These are phyloP conservation scores for Athalia circularis DNA, from an alignment of 2,888 invertebrate species.

Conservation along the genomic window DNA sequence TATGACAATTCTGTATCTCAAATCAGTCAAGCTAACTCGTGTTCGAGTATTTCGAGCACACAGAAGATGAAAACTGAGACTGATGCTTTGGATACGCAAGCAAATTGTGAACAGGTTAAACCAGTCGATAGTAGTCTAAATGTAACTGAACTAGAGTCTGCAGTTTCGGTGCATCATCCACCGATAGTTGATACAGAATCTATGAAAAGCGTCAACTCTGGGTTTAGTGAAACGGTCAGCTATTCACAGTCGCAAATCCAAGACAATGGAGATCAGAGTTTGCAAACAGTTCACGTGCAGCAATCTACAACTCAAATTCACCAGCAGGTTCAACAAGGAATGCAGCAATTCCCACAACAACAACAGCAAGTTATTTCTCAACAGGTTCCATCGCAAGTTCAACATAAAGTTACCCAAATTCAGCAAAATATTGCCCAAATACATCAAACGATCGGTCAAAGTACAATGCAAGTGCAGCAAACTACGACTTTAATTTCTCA, in stretches of 20 bases:
- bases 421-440: slow-evolving; percentile 32
- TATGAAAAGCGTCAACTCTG: background rate
- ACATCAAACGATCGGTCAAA: slow-evolving; percentile 36
- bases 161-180: slow-evolving; percentile 12
- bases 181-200: background rate
- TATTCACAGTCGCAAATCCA: slow-evolving; percentile 34
- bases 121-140: background rate
- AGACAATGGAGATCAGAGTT: background rate
- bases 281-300: slow-evolving; percentile 15
- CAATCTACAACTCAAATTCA: slow-evolving; percentile 34
- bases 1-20: slow-evolving; percentile 6
- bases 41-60: background rate
- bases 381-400: slow-evolving; percentile 35
- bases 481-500: slow-evolving; percentile 35
- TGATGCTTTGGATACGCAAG: background rate
- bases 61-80: slow-evolving; percentile 9
- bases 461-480: slow-evolving; percentile 29
- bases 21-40: background rate
- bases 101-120: slow-evolving; percentile 11
- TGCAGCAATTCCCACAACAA: slow-evolving; percentile 23
- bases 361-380: slow-evolving; percentile 15
- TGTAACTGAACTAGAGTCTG: slow-evolving; percentile 13
- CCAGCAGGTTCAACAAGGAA: slow-evolving; percentile 27
- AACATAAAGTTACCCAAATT: slow-evolving; percentile 26
- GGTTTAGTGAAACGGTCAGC: slow-evolving; percentile 26